phyloP scores from a whole-genome alignment of 2,888 invertebrate genomes.

The Empis stercorea region DNA sequence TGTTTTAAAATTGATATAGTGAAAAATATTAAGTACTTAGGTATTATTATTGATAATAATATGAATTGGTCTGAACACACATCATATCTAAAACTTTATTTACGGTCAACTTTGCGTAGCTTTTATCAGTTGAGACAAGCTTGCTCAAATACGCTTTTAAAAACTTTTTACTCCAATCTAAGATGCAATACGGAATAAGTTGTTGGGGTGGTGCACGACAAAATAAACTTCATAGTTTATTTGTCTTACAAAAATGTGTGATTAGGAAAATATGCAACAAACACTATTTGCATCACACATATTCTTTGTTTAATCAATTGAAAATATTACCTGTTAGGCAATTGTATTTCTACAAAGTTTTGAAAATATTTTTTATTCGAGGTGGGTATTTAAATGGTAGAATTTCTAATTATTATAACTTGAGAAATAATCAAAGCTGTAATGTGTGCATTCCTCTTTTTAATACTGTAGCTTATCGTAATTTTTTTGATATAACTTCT shows the following conservation, averaged over 20 bases:
- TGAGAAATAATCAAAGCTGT: too few species aligned
- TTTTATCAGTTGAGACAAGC: background rate
- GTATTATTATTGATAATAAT: background rate
- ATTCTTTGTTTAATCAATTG: background rate
- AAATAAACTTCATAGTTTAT: background rate
- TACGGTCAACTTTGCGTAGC: too few species aligned
- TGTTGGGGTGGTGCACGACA: background rate
- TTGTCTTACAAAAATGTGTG: background rate
- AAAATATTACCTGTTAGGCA: background rate
- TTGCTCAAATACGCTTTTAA: background rate
- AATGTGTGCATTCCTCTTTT: background rate
- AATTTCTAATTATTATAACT: background rate
- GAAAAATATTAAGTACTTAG: background rate
- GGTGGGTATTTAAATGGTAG: background rate
- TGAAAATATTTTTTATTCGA: too few species aligned
- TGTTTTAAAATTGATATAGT: background rate
- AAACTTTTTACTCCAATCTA: background rate
- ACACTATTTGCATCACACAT: background rate
- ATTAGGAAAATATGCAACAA: too few species aligned
- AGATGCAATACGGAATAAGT: background rate
- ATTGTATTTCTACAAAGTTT: too few species aligned
- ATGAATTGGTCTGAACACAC: background rate
- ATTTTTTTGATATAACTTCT: background rate
- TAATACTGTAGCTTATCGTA: background rate
- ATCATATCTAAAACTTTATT: too few species aligned